Conservation (phyloP, 2,888 invertebrate genomes). For the Ochropleura leucogaster region DNA sequence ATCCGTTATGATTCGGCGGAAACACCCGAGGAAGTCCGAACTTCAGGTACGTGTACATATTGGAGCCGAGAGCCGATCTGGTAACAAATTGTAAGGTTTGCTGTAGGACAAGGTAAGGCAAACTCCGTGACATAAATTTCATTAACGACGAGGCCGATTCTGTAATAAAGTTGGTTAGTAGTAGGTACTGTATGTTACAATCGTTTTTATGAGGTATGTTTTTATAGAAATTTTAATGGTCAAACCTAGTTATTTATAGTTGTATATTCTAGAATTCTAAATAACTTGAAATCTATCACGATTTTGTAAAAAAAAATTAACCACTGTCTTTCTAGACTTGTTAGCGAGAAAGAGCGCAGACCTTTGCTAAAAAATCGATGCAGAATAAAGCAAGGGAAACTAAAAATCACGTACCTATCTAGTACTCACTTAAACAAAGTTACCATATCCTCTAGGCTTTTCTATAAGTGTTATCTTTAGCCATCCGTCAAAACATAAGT, state of each 20-base stretch:
- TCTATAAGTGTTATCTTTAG: too few relatives aligned
- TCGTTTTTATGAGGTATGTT: conserved; percentile 39
- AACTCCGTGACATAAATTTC: conserved; percentile 60
- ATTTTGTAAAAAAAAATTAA: neutral
- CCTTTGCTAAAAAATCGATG: neutral
- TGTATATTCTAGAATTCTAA: conserved; percentile 15
- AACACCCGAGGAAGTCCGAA: conserved; percentile 98
- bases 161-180: conserved; percentile 38
- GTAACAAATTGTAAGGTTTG: conserved; percentile 40
- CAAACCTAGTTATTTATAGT: conserved; percentile 13
- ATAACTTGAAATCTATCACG: neutral
- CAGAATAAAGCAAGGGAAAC: neutral
- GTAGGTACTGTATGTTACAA: conserved; percentile 33
- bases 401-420: too few relatives aligned
- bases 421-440: too few relatives aligned
- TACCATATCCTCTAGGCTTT: too few relatives aligned
- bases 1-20: conserved; percentile 95
- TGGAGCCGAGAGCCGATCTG: conserved; percentile 96
- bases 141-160: conserved; percentile 48
- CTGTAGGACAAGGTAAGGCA: conserved; percentile 57
- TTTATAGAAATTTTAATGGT: conserved; percentile 35
- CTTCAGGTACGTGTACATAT: conserved; percentile 98
- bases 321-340: neutral
- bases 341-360: neutral
- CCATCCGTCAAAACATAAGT: too few relatives aligned